Evolutionary conservation across 2,113 vertebrate species (phyloP), one percentile per base, ranked within the genome.

Genomic region (Tympanuchus pallidicinctus): DNA sequence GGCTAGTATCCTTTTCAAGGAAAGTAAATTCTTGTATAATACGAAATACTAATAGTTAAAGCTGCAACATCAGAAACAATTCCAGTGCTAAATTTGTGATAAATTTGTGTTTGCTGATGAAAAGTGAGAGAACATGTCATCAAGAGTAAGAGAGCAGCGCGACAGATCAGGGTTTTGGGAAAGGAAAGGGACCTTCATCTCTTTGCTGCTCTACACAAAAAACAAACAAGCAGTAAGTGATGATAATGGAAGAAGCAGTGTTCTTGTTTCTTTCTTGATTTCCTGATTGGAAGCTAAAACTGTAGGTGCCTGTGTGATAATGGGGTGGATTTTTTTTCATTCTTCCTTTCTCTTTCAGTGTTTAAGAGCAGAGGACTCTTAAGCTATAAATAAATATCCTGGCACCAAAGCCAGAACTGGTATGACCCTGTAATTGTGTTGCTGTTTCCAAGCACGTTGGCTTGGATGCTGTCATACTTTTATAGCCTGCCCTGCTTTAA

Each of bases 231-330:
- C 71, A 70, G 3, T 48, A 22, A 74, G 77, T 70, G 65, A 42
- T 65, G 50, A 43, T 85, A 74, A 34, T 50, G 65, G 85, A 92
- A 90, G 88, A 95, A 95, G 82, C 60, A 57, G 78, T 86, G 92
- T 92, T 96, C 73, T 90, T 93, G 75, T 65, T 95, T 73, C 70
- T n/a, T 50, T 93, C 47, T n/a, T 67, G 32, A 40, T 90, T 83
- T 92, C 47, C 61, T 88, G 61, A 74, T 78, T 75, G 70, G 80
- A 93, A 93, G 25, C 10, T 7, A 77, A 96, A 93, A 61, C 34
- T 4, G 4, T 25, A 36, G 34, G 34, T 13, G 25, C 80, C 38
- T 57, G 43, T 7, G 30, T 71, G 65, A 28, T 64, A 64, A 40
- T 4, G 2, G 45, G 27, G 11, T 25, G 71, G 34, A 10, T 17